These are phyloP conservation scores for Monodelphis domestica DNA, from an alignment of 2,797 vertebrate species.

Conservation along the genomic window DNA sequence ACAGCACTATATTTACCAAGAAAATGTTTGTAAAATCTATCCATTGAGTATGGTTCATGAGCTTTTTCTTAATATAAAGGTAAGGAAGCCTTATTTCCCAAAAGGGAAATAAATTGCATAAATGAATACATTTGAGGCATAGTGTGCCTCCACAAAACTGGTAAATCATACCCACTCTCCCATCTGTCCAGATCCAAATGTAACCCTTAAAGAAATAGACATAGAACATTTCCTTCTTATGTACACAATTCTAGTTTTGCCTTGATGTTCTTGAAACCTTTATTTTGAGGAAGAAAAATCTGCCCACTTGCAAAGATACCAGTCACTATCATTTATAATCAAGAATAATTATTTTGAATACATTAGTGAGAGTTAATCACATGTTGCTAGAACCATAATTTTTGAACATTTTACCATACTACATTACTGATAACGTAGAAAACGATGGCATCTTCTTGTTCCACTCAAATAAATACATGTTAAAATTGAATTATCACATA, in stretches of 20 bases:
- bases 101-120: constrained; percentile 62
- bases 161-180: constrained; percentile 74
- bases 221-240: constrained; percentile 65
- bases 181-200: constrained; percentile 75
- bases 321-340: constrained; percentile 47
- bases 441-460: constrained; percentile 4
- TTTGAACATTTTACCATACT: neutral
- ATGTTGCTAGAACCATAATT: constrained; percentile 29
- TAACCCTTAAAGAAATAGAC: constrained; percentile 55
- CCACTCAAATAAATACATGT: neutral
- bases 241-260: constrained; percentile 46
- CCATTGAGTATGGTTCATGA: constrained; percentile 43
- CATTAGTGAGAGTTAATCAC: neutral
- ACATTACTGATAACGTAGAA: neutral
- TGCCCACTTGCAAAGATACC: constrained; percentile 36
- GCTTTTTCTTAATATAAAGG: constrained; percentile 32
- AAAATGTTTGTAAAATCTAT: constrained; percentile 29
- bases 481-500: neutral
- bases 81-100: constrained; percentile 60
- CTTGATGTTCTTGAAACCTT: constrained; percentile 45
- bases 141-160: constrained; percentile 68
- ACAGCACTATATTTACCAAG: neutral
- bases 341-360: constrained; percentile 36
- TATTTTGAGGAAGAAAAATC: constrained; percentile 24
- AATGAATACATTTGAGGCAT: constrained; percentile 66